phyloP scores from a whole-genome alignment of 2,888 invertebrate species.

The Hecatera dysodea region DNA sequence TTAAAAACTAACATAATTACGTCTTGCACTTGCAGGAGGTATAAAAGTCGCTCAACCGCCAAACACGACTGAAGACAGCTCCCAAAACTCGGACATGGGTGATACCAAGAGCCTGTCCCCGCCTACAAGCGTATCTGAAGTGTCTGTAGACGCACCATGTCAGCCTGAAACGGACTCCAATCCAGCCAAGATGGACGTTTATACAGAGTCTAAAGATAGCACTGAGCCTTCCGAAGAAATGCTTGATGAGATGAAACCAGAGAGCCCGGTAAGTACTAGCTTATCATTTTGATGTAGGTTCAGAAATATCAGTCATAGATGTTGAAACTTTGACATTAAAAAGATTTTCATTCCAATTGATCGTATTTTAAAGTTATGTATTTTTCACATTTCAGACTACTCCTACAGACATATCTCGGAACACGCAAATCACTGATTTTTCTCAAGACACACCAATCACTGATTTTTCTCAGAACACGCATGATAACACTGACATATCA shows the following conservation, averaged over 20 bases:
- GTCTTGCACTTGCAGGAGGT: slow-evolving; percentile 69
- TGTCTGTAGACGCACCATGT: slow-evolving; percentile 72
- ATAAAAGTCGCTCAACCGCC: slow-evolving; percentile 78
- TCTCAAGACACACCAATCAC: slow-evolving; percentile 68
- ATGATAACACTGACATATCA: slow-evolving; percentile 71
- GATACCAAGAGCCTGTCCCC: slow-evolving; percentile 84
- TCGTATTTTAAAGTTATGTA: slow-evolving; percentile 2
- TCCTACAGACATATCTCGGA: slow-evolving; percentile 22
- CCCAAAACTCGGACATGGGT: slow-evolving; percentile 83
- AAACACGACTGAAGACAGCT: slow-evolving; percentile 82
- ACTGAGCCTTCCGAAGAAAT: slow-evolving; percentile 62
- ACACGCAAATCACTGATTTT: slow-evolving; percentile 62
- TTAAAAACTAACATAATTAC: neutral
- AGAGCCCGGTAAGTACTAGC: slow-evolving; percentile 66
- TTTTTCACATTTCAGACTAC: slow-evolving; percentile 40
- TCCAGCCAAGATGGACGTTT: slow-evolving; percentile 69
- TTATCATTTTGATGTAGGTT: neutral
- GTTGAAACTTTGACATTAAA: neutral
- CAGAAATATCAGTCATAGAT: neutral
- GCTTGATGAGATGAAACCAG: slow-evolving; percentile 63
- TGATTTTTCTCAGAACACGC: slow-evolving; percentile 73
- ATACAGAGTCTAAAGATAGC: slow-evolving; percentile 67
- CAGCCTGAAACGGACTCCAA: slow-evolving; percentile 40
- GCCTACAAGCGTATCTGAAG: slow-evolving; percentile 81
- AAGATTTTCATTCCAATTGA: neutral